These are phyloP conservation scores for Merluccius polli DNA, from an alignment of 2,797 vertebrate genomes.

Conservation along the genomic window DNA sequence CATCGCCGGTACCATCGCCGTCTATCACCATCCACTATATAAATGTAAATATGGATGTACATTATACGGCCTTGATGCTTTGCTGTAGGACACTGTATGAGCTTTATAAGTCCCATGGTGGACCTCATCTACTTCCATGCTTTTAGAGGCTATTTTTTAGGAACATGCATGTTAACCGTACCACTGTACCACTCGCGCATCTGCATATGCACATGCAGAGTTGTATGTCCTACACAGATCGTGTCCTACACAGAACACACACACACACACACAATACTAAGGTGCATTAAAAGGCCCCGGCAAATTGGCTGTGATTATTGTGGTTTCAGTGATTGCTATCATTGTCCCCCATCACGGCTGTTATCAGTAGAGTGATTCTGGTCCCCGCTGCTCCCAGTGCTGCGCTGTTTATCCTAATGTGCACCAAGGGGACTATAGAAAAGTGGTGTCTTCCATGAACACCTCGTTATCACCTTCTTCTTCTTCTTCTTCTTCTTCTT, in stretches of 20 bases:
- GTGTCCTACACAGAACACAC: no score
- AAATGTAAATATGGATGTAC: neutral
- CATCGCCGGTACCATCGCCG: neutral
- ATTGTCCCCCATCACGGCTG: slow-evolving; percentile 66
- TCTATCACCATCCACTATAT: neutral
- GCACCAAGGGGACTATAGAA: slow-evolving; percentile 53
- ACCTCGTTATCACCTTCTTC: slow-evolving; percentile 70
- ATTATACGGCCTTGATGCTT: no score
- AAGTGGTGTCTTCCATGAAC: slow-evolving; percentile 62
- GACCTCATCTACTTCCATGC: no score
- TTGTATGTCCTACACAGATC: no score
- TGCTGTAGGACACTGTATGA: no score
- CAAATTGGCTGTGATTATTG: slow-evolving; percentile 66
- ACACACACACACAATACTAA: slow-evolving; percentile 1
- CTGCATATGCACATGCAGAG: neutral
- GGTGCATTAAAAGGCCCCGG: slow-evolving; percentile 52
- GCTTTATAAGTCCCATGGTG: no score
- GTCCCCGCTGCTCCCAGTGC: slow-evolving; percentile 46
- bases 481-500: slow-evolving; percentile 61
- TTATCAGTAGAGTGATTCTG: slow-evolving; percentile 58
- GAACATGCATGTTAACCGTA: no score
- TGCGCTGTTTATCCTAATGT: slow-evolving; percentile 68
- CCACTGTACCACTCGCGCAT: neutral
- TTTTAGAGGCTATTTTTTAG: no score
- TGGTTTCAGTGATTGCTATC: slow-evolving; percentile 69